Percentiles rank a stretch among this genome's conserved stretches.
phyloP scores from a whole-genome alignment of 2,888 invertebrate genomes.

The Drosophila kambysellisi region DNA sequence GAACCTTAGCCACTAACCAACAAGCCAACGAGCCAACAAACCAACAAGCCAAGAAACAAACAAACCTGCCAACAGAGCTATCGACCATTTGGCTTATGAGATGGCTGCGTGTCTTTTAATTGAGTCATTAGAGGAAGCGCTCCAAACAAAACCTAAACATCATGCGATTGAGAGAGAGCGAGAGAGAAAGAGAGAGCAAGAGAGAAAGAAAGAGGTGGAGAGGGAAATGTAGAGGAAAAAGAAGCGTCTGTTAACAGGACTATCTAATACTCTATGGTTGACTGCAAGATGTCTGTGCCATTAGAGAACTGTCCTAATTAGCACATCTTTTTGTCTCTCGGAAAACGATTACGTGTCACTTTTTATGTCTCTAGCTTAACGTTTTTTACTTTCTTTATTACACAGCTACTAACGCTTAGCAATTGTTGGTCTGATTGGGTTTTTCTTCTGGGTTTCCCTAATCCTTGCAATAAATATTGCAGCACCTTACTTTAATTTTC shows the following conservation, averaged over 20 bases:
- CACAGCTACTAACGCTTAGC: neutral
- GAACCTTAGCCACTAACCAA: constrained; percentile 10
- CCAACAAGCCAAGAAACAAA: neutral
- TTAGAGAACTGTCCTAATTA: neutral
- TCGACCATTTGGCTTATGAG: constrained; percentile 46
- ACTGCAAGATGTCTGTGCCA: neutral
- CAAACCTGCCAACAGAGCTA: constrained; percentile 12
- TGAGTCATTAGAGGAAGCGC: constrained; percentile 69
- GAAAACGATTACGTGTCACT: neutral
- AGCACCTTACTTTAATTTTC: neutral
- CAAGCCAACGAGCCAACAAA: neutral
- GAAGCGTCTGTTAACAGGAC: constrained; percentile 1
- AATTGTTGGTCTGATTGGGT: neutral
- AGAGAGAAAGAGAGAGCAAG: neutral
- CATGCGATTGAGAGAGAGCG: neutral
- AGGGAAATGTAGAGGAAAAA: neutral
- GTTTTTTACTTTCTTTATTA: neutral
- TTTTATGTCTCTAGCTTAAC: neutral
- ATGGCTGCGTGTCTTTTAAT: constrained; percentile 76
- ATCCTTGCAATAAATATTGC: neutral
- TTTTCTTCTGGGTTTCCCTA: neutral
- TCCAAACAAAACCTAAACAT: constrained; percentile 25
- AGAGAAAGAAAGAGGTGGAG: neutral
- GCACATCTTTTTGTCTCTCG: neutral
- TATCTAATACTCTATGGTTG: constrained; percentile 11